Percentiles rank a stretch among this genome's conserved stretches.
Conservation (phyloP, 1,140 invertebrate genomes). For the Brachionus rotundiformis region DNA sequence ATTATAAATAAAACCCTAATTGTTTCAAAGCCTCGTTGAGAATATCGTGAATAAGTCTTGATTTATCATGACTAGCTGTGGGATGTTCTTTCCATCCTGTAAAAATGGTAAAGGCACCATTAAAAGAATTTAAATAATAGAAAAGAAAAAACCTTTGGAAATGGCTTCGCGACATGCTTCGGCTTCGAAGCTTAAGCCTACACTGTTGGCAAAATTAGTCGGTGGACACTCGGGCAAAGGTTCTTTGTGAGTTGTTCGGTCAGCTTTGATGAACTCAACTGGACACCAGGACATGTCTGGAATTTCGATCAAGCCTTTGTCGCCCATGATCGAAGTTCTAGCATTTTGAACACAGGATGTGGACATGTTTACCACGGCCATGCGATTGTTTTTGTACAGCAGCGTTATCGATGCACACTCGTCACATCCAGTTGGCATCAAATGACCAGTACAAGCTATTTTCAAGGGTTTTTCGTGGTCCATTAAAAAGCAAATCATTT, state of each 20-base stretch:
- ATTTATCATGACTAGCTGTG: constrained; percentile 68
- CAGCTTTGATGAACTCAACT: constrained; percentile 52
- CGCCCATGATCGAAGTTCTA: constrained; percentile 30
- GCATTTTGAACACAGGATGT: constrained; percentile 40
- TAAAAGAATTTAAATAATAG: neutral
- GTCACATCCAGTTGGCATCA: constrained; percentile 72
- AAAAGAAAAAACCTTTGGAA: constrained; percentile 53
- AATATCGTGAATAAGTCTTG: constrained; percentile 69
- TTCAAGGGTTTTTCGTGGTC: constrained; percentile 70
- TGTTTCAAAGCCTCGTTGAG: constrained; percentile 71
- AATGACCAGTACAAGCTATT: constrained; percentile 68
- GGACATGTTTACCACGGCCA: constrained; percentile 68
- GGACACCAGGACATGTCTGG: constrained; percentile 55
- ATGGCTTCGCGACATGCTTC: constrained; percentile 51
- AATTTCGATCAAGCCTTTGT: constrained; percentile 51
- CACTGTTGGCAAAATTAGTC: constrained; percentile 43
- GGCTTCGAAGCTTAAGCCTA: constrained; percentile 23
- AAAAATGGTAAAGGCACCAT: constrained; percentile 34
- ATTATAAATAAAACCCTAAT: constrained; percentile 64
- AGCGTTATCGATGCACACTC: constrained; percentile 69
- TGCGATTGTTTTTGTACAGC: constrained; percentile 69
- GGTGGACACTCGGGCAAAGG: neutral
- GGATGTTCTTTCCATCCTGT: constrained; percentile 67
- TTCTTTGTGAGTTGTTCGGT: neutral
- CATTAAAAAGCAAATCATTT: constrained; percentile 75